Conservation (phyloP, 2,113 vertebrate species). For the Xiphophorus hellerii region DNA sequence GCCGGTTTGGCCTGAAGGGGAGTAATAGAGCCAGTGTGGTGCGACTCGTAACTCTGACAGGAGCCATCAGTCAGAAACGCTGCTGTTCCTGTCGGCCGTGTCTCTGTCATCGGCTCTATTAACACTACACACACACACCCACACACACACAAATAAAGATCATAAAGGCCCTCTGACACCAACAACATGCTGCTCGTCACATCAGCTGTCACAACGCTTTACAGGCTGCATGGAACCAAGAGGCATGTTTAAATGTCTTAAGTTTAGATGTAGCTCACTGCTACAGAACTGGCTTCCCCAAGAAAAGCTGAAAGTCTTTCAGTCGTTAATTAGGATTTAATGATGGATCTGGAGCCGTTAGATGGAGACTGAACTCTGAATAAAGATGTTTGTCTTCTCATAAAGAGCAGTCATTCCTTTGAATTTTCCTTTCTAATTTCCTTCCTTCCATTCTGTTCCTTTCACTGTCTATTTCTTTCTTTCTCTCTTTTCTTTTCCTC, state of each 20-base stretch:
- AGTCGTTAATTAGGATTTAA: background rate
- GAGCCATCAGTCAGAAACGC: conserved; percentile 35
- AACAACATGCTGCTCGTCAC: conserved; percentile 13
- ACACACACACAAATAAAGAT: background rate
- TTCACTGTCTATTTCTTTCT: too few species aligned
- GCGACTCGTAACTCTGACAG: conserved; percentile 35
- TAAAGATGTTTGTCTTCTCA: too few species aligned
- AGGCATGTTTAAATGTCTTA: background rate
- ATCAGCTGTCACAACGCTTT: conserved; percentile 6
- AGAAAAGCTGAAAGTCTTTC: background rate
- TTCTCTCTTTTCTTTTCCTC: too few species aligned
- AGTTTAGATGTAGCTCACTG: background rate
- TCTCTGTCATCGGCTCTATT: conserved; percentile 35
- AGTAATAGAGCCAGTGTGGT: conserved; percentile 30
- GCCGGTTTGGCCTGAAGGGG: conserved; percentile 34
- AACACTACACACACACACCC: background rate
- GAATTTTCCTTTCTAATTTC: too few species aligned
- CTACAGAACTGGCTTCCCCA: background rate
- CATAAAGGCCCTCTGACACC: conserved; percentile 9
- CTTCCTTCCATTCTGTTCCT: too few species aligned
- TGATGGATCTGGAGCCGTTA: background rate
- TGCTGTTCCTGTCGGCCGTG: conserved; percentile 11
- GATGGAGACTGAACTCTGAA: background rate
- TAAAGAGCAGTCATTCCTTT: too few species aligned
- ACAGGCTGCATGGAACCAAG: background rate